Percentiles rank a stretch among this genome's conserved stretches.
Evolutionary conservation across 2,888 invertebrate species (phyloP).

Genomic region (Xestia sexstrigata): DNA sequence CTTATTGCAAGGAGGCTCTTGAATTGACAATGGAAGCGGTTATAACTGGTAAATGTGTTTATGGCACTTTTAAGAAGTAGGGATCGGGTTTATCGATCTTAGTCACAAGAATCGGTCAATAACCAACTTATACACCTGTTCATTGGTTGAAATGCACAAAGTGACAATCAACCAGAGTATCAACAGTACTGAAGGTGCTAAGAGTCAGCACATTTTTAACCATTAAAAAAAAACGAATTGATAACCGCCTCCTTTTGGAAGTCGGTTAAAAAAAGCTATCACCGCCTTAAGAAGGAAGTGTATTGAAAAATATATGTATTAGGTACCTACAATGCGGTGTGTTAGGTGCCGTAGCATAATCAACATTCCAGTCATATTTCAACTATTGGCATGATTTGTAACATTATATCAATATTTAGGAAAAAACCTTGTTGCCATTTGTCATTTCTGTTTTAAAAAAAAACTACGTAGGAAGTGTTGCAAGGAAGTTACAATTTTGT

Average conservation of each 20-base stretch:
- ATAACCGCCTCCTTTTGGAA: no score
- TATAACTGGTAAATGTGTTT: conserved; percentile 2
- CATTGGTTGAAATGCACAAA: background rate
- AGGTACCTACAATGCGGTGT: background rate
- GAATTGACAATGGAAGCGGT: conserved; percentile 2
- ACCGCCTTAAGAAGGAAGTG: background rate
- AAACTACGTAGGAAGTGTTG: conserved; percentile 40
- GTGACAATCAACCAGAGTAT: background rate
- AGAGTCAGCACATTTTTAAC: background rate
- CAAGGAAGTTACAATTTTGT: conserved; percentile 28
- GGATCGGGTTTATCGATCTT: background rate
- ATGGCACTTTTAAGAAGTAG: background rate
- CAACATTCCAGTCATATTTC: conserved; percentile 19
- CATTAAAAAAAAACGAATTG: no score
- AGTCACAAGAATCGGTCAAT: background rate
- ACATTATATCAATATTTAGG: conserved; percentile 18
- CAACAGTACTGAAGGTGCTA: background rate
- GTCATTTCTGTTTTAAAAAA: conserved; percentile 20
- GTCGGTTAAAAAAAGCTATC: no score
- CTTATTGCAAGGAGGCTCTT: background rate
- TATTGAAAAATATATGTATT: background rate
- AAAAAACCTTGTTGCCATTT: conserved; percentile 51
- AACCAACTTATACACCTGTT: background rate
- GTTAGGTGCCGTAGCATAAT: background rate
- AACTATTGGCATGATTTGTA: conserved; percentile 1